Evolutionary conservation across 2,797 vertebrate genomes (phyloP), one percentile per base, ranked within the genome.

Genomic region (Sebastiscus tertius): DNA sequence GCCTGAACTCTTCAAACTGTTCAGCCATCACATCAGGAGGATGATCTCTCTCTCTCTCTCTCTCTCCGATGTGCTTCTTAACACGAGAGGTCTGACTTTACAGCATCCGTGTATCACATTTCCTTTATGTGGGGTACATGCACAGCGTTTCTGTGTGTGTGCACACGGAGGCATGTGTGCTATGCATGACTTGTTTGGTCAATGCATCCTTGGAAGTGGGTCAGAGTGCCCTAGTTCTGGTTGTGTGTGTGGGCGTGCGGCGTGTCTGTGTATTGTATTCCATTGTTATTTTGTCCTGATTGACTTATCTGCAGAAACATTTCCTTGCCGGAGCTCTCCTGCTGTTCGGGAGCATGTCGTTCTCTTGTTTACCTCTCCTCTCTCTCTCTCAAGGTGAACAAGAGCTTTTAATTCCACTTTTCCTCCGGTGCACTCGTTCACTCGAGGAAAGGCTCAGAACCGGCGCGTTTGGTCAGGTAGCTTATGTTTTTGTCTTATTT

Each of bases 211-310:
- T 90, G 89, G 89, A 96, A 96, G 91, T 95, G 91, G 95, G 94
- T 96, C 94, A 94, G 87, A 88, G 92, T 87, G 94, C 93, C 95
- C 95, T 92, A 94, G 93, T 94, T 95, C 84, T 90, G 86, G 80
- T 84, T 89, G 89, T 93, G 88, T 89, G 89, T 93, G 88, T 92
- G 82, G 87, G 84, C 68, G 87, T 90, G 83, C 68, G 14, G 20
- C 75, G 81, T 81, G 84, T 83, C 76, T 64, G 62, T 78, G 87
- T 87, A 87, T 87, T 89, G 85, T 67, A 62, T 93, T 92, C 86
- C 79, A 73, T 49, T 81, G 83, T 86, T 89, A 84, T 87, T 94
- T 88, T 88, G 89, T 90, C 92, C 93, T 79, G 86, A 94, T 90
- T 88, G 93, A 94, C 94, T 94, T 93, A 94, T 92, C 91, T 85